Percentiles rank a stretch among this genome's conserved stretches.
These are phyloP conservation scores for Gobionotothen gibberifrons DNA, from an alignment of 2,797 vertebrate genomes.

Conservation along the genomic window DNA sequence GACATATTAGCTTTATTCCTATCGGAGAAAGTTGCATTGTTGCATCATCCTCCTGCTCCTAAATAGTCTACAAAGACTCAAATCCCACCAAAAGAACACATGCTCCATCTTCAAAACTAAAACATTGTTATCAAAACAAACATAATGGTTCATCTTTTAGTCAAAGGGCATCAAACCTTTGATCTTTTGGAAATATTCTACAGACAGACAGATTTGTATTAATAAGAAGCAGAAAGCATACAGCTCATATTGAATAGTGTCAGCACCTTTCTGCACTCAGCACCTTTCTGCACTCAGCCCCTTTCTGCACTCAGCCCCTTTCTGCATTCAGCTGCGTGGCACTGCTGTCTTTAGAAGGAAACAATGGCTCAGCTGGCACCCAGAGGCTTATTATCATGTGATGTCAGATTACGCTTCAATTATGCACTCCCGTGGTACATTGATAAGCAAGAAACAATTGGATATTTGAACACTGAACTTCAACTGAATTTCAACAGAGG, in stretches of 20 bases:
- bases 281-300: background rate
- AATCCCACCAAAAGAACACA: background rate
- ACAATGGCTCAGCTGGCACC: constrained; percentile 20
- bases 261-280: background rate
- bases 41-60: too few species aligned
- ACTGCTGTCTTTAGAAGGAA: background rate
- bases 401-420: constrained; percentile 22
- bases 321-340: constrained; percentile 2
- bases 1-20: background rate
- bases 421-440: background rate
- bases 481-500: background rate
- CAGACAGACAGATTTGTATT: background rate
- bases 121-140: background rate
- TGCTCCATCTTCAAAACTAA: background rate
- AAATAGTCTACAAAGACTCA: too few species aligned
- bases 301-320: background rate
- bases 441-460: background rate
- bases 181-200: background rate
- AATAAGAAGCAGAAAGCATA: background rate
- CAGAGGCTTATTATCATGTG: constrained; percentile 3
- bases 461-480: background rate
- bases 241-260: background rate
- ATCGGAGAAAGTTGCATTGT: too few species aligned
- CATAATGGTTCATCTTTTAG: background rate
- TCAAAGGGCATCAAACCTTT: background rate